Conservation (phyloP, 2,888 invertebrate species). For the Melinaea marsaeus region DNA sequence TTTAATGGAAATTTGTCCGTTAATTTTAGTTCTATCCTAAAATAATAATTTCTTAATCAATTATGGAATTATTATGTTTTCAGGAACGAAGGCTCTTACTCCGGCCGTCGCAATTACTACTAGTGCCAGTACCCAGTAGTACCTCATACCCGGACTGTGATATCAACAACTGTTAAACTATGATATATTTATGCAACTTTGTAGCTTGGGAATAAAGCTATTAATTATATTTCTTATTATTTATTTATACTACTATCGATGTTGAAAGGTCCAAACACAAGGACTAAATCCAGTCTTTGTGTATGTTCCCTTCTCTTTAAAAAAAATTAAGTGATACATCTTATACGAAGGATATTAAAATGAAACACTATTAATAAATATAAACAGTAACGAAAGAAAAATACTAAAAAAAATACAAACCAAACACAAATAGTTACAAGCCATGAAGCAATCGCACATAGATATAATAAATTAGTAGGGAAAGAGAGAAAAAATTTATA, state of each 20-base stretch:
- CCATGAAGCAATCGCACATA: too few species aligned
- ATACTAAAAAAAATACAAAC: too few species aligned
- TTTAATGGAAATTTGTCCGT: constrained; percentile 3
- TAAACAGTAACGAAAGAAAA: too few species aligned
- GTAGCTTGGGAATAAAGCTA: constrained; percentile 41
- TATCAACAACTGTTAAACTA: constrained; percentile 38
- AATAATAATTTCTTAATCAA: background rate
- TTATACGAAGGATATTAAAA: too few species aligned
- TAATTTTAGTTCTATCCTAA: background rate
- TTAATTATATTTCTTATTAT: constrained; percentile 13
- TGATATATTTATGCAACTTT: constrained; percentile 29
- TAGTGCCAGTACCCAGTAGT: constrained; percentile 38
- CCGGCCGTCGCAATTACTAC: constrained; percentile 45
- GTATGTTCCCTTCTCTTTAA: too few species aligned
- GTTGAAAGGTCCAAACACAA: too few species aligned
- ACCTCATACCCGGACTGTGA: constrained; percentile 67
- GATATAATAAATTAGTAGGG: too few species aligned
- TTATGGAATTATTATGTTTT: constrained; percentile 31
- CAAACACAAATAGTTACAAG: too few species aligned
- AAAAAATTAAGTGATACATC: too few species aligned
- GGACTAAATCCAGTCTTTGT: too few species aligned
- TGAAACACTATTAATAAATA: too few species aligned
- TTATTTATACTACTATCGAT: background rate
- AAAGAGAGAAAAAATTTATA: too few species aligned
- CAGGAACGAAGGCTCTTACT: constrained; percentile 56